Percentiles rank a stretch among this genome's conserved stretches.
phyloP scores from a whole-genome alignment of 2,888 invertebrate genomes.

The Ptychoptera albimana region DNA sequence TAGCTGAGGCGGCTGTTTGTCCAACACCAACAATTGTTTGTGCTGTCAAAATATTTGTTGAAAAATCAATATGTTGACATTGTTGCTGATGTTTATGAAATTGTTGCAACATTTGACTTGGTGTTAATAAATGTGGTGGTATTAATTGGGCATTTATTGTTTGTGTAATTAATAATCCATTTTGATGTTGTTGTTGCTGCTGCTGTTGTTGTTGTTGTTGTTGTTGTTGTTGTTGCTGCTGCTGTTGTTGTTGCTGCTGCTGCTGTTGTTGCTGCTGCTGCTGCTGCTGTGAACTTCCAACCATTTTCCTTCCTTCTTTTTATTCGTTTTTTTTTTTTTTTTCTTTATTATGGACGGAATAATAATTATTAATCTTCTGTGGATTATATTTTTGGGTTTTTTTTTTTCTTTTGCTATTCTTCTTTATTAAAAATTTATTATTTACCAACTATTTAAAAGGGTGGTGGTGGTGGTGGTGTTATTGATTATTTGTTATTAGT shows the following conservation, averaged over 20 bases:
- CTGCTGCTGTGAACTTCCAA: constrained; percentile 3
- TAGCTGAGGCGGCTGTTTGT: constrained; percentile 8
- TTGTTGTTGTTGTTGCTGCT: background rate
- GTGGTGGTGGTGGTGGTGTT: too few relatives aligned
- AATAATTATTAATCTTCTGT: too few relatives aligned
- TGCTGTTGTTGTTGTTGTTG: background rate
- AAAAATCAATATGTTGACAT: background rate
- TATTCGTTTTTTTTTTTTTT: too few relatives aligned
- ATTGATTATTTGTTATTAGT: too few relatives aligned
- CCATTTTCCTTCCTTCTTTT: constrained; percentile 7
- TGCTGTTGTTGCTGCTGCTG: constrained; percentile 1
- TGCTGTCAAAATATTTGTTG: background rate
- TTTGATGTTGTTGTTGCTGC: background rate
- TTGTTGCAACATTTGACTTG: background rate
- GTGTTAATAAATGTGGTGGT: background rate
- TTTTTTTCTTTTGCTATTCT: too few relatives aligned
- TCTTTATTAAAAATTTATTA: too few relatives aligned
- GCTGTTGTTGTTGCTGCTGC: background rate
- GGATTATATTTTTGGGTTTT: too few relatives aligned
- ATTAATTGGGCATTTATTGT: background rate
- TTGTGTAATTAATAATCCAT: background rate
- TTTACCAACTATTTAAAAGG: too few relatives aligned
- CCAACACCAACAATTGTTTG: constrained; percentile 1
- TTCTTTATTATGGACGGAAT: too few relatives aligned
- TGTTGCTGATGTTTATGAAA: background rate